A percentile compares a stretch with the other conserved stretches of the same genome.
phyloP scores from a whole-genome alignment of 2,888 invertebrate genomes.

The Acrobasis suavella region DNA sequence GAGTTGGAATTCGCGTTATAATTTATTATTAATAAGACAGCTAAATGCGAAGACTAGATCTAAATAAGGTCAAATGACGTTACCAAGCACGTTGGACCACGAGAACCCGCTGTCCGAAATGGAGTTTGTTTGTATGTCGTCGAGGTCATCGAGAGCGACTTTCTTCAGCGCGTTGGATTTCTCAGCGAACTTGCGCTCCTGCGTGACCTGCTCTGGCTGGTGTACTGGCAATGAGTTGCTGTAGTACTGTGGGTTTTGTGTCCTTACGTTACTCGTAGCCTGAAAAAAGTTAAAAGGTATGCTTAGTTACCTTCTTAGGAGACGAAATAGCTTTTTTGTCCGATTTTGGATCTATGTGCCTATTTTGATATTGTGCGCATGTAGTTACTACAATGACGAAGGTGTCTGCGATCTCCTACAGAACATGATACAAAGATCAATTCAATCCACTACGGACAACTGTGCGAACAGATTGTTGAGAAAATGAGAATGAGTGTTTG shows the following conservation, averaged over 20 bases:
- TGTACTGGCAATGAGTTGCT: constrained; percentile 67
- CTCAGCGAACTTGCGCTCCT: constrained; percentile 92
- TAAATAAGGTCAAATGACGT: constrained; percentile 20
- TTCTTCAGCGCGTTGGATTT: constrained; percentile 95
- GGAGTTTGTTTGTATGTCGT: constrained; percentile 91
- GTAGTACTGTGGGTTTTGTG: constrained; percentile 75
- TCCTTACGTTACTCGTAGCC: constrained; percentile 74
- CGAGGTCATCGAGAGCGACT: constrained; percentile 90
- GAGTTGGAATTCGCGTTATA: too few species aligned
- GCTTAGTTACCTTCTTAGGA: too few species aligned
- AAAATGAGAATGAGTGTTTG: too few species aligned
- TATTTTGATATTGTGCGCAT: too few species aligned
- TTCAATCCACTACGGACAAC: too few species aligned
- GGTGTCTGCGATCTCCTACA: too few species aligned
- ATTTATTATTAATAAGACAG: too few species aligned
- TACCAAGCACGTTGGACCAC: constrained; percentile 93
- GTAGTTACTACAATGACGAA: too few species aligned
- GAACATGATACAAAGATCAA: too few species aligned
- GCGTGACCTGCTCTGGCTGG: constrained; percentile 63
- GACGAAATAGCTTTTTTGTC: too few species aligned
- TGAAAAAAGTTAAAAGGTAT: constrained; percentile 43
- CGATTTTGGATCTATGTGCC: too few species aligned
- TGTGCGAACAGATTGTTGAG: too few species aligned
- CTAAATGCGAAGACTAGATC: neutral
- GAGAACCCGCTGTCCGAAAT: constrained; percentile 91